Base-by-base conservation (phyloP, 2,797 vertebrate genomes). In the Anomalospiza imberbis region DNA sequence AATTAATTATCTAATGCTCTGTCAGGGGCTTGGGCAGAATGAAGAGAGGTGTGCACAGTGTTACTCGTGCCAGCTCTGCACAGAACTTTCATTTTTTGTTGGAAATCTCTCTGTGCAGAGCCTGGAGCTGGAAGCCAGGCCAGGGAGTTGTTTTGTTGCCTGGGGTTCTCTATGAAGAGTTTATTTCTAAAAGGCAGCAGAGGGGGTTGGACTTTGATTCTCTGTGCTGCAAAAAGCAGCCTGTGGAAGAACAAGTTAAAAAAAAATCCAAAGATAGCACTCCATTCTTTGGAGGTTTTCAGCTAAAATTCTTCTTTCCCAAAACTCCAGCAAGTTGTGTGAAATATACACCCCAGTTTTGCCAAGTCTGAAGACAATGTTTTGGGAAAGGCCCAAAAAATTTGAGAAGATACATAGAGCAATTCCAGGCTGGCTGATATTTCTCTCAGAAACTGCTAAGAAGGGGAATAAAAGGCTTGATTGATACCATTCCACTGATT, bases 161-260 rank as follows among this genome's bases (percentile, higher is more conserved):
- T 58, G 29, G 63, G 29, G 45, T 63, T 83, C 36, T 31, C 9
- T 31, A 20, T 71, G 81, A 89, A 50, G 57, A 24, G 51, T 48
- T 93, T 66, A 42, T 85, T 87, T 89, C 65, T 67, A 72, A 89
- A 91, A 91, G 47, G 62, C 29, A 83, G 12, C 10, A 73, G 61
- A 85, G 34, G 3, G 17, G 18, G 3, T 21, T 63, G 53, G 36
- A 24, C 74, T 92, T 82, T 21, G 72, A 57, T 77, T 77, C 34
- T 28, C 17, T 1, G 0, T 28, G 26, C 31, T 10, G 8, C 10
- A 5, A 77, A 82, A 77, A 83, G n/a, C 72, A 70, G 22, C 29
- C n/a, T 1, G 2, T 44, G 74, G 50, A 89, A 75, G 21, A 73
- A 14, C 26, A 50, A 55, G 14, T 26, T 0, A 45, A 60, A 67